These are phyloP conservation scores for Emberiza fucata DNA, from an alignment of 2,113 vertebrate genomes.

Conservation along the genomic window DNA sequence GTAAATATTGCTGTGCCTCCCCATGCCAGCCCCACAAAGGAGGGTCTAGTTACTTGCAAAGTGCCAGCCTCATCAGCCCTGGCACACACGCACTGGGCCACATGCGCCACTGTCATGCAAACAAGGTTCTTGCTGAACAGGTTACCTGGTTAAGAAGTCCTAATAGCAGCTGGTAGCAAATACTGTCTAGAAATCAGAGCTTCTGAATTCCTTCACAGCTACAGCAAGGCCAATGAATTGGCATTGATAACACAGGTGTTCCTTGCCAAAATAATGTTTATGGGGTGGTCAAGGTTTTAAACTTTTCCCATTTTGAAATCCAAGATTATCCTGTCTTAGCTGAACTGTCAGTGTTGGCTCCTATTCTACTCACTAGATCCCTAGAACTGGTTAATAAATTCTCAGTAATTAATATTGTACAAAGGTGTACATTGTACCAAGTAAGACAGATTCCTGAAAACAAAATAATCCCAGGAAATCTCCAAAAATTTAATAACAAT, in stretches of 20 bases:
- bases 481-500: neutral
- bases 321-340: neutral
- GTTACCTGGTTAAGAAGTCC: neutral
- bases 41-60: neutral
- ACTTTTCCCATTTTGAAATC: neutral
- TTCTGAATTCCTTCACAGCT: neutral
- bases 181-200: neutral
- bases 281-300: neutral
- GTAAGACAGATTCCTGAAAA: neutral
- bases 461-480: neutral
- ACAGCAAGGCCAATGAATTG: neutral
- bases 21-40: neutral
- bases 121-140: neutral
- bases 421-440: neutral
- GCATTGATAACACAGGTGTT: neutral
- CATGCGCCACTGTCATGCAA: neutral
- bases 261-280: neutral
- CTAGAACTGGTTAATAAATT: neutral
- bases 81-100: neutral
- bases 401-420: neutral
- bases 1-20: neutral
- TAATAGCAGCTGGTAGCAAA: neutral
- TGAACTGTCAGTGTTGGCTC: neutral
- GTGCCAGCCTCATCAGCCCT: fast-evolving
- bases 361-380: neutral